Percentiles rank a stretch among this genome's conserved stretches.
Evolutionary conservation across 2,797 vertebrate genomes (phyloP).

Genomic region (Telmatherina bonti): DNA sequence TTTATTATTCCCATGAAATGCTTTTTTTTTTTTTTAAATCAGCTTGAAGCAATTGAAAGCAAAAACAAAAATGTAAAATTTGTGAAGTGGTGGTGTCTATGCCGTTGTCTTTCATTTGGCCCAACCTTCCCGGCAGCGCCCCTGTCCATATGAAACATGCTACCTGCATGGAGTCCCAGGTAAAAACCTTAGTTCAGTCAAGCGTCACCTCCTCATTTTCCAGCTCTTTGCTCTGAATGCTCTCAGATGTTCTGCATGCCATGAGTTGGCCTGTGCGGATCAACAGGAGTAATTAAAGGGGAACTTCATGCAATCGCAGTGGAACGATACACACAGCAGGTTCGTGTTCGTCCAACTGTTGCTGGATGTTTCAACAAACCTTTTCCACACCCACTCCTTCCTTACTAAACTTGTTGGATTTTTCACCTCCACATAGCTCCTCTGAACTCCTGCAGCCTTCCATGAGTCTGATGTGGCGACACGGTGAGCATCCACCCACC

Average conservation of each 20-base stretch:
- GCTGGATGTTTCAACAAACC: constrained; percentile 39
- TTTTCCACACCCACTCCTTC: constrained; percentile 45
- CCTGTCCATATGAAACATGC: too few species aligned
- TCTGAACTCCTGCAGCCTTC: constrained; percentile 66
- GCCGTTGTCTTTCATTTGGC: too few species aligned
- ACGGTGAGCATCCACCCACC: constrained; percentile 58
- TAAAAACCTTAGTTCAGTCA: constrained; percentile 54
- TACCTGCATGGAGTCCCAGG: constrained; percentile 49
- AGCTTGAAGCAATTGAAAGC: too few species aligned
- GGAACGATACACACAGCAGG: constrained; percentile 72
- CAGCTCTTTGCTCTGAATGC: constrained; percentile 40
- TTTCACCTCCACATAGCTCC: constrained; percentile 51
- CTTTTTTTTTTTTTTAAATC: too few species aligned
- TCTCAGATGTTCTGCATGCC: constrained; percentile 74
- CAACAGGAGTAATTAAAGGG: constrained; percentile 68
- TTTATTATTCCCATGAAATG: too few species aligned
- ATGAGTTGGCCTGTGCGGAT: constrained; percentile 49
- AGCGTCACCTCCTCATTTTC: too few species aligned
- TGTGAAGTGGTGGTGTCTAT: too few species aligned
- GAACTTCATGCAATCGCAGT: constrained; percentile 74
- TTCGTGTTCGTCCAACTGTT: constrained; percentile 66
- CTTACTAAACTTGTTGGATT: constrained; percentile 58
- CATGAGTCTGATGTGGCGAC: constrained; percentile 67
- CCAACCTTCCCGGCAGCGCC: too few species aligned
- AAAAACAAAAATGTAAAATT: too few species aligned